Conservation (phyloP, 2,888 invertebrate species). For the Cantharis lateralis region DNA sequence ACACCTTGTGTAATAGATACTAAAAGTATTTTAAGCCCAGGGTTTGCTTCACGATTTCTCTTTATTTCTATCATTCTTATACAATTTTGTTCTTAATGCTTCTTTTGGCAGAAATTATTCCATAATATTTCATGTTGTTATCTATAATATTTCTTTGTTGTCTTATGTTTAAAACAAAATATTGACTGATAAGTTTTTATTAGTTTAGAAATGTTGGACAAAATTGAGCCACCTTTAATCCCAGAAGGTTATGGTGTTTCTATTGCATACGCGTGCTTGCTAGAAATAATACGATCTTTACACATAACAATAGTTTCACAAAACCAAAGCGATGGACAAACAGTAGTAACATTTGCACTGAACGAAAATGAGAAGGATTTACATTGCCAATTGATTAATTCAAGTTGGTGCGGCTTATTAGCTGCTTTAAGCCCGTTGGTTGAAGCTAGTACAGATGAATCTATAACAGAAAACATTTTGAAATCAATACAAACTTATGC, state of each 20-base stretch:
- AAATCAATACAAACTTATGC: conserved; percentile 91
- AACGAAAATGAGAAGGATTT: conserved; percentile 51
- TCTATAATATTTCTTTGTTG: background rate
- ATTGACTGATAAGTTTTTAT: conserved; percentile 37
- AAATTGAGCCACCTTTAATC: conserved; percentile 89
- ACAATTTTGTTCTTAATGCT: too few species aligned
- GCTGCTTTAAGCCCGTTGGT: conserved; percentile 90
- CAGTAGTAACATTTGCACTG: conserved; percentile 21
- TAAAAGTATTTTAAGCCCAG: too few species aligned
- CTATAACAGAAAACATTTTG: conserved; percentile 87
- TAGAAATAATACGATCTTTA: conserved; percentile 89
- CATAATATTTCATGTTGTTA: too few species aligned
- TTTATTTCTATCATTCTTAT: too few species aligned
- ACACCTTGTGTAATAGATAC: too few species aligned
- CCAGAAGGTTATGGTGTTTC: conserved; percentile 98
- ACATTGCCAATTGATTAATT: conserved; percentile 81
- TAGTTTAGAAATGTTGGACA: conserved; percentile 95
- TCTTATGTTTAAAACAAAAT: background rate
- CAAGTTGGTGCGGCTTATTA: conserved; percentile 93
- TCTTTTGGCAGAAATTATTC: too few species aligned
- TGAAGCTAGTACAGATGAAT: conserved; percentile 95
- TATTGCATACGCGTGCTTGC: conserved; percentile 89
- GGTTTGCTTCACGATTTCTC: too few species aligned
- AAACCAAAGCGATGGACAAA: conserved; percentile 47
- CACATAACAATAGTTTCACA: conserved; percentile 72